Conservation (phyloP, 1,140 invertebrate species). For the Drosophila hydei region DNA sequence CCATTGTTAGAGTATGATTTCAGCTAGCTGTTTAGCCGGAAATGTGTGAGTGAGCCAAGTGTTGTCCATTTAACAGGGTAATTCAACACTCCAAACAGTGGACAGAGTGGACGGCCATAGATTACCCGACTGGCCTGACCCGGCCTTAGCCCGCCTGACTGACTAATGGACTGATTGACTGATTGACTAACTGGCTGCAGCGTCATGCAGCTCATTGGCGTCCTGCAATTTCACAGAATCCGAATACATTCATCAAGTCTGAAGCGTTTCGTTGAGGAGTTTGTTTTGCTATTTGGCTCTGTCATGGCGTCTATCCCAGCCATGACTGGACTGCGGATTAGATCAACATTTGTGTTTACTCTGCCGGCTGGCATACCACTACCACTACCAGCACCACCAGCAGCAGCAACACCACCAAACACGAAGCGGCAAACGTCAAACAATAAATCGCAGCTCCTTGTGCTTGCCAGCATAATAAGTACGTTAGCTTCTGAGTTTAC, state of each 20-base stretch:
- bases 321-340: conserved; percentile 67
- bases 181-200: conserved; percentile 45
- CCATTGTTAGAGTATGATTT: neutral
- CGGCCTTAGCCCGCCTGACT: neutral
- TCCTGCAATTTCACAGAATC: conserved; percentile 47
- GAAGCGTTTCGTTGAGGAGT: conserved; percentile 31
- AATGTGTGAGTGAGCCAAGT: conserved; percentile 31
- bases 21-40: conserved; percentile 20
- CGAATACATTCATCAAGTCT: conserved; percentile 55
- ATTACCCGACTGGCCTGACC: neutral
- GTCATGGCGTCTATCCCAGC: conserved; percentile 66
- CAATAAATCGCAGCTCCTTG: conserved; percentile 80
- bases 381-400: neutral
- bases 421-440: conserved; percentile 67
- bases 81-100: conserved; percentile 45
- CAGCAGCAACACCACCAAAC: conserved; percentile 2
- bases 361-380: conserved; percentile 26
- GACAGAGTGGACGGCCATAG: neutral
- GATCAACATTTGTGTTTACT: conserved; percentile 72
- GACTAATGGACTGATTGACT: conserved; percentile 33
- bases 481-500: conserved; percentile 66
- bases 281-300: conserved; percentile 68
- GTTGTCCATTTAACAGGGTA: conserved; percentile 43
- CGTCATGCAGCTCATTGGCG: conserved; percentile 52
- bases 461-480: conserved; percentile 81